A percentile compares a stretch with the other conserved stretches of the same genome.
Evolutionary conservation across 2,113 vertebrate species (phyloP).

Genomic region (Anseranas semipalmata): DNA sequence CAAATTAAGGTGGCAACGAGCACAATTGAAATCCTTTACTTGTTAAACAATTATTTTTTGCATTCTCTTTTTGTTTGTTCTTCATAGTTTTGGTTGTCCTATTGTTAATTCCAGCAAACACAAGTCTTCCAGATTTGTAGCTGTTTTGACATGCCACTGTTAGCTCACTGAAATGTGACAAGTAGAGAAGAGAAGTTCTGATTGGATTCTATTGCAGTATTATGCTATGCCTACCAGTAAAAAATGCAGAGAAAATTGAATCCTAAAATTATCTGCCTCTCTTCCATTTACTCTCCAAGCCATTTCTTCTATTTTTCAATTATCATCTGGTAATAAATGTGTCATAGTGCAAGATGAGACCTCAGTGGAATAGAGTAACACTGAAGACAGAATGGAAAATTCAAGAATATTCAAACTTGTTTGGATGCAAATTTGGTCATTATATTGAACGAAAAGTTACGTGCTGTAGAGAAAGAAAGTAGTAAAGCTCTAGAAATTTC

Average conservation of each 20-base stretch:
- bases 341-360: constrained; percentile 66
- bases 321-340: constrained; percentile 72
- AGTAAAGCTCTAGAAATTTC: constrained; percentile 17
- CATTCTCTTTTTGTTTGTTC: background rate
- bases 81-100: constrained; percentile 30
- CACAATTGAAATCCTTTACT: constrained; percentile 42
- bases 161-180: constrained; percentile 57
- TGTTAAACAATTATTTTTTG: background rate
- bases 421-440: constrained; percentile 63
- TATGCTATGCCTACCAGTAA: constrained; percentile 58
- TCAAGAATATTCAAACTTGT: constrained; percentile 59
- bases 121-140: constrained; percentile 39
- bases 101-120: constrained; percentile 45
- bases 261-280: constrained; percentile 70
- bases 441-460: background rate
- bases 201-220: constrained; percentile 53
- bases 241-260: constrained; percentile 74
- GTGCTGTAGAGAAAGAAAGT: background rate
- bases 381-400: constrained; percentile 24
- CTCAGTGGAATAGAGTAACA: constrained; percentile 21
- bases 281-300: constrained; percentile 63
- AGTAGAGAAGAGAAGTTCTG: constrained; percentile 50
- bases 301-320: constrained; percentile 74
- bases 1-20: constrained; percentile 52
- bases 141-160: constrained; percentile 62